Percentiles rank a stretch among this genome's conserved stretches.
Evolutionary conservation across 2,797 vertebrate genomes (phyloP).

Genomic region (Gobio occitaniae): DNA sequence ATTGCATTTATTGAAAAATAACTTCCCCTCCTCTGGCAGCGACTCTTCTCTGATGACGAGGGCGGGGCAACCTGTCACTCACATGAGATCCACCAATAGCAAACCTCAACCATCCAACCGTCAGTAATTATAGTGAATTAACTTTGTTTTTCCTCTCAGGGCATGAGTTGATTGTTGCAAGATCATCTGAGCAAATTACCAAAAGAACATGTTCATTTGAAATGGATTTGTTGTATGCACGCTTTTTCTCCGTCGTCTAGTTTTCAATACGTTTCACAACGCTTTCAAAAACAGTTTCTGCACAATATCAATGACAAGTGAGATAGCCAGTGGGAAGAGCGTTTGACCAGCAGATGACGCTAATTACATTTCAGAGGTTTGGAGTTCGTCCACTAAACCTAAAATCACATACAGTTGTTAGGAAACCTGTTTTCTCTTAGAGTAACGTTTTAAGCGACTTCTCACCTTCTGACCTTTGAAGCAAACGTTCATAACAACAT

Average conservation of each 20-base stretch:
- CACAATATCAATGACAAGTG: not conserved
- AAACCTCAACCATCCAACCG: not conserved
- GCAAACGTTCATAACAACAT: not conserved
- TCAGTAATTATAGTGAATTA: not conserved
- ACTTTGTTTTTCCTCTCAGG: not conserved
- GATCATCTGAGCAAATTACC: not conserved
- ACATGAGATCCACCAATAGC: not conserved
- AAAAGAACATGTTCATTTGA: not conserved
- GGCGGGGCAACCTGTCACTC: not conserved
- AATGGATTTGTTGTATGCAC: not conserved
- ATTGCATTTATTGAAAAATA: not conserved
- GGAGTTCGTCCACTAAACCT: not conserved
- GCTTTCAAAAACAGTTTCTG: not conserved
- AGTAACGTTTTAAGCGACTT: not conserved
- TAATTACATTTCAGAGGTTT: not conserved
- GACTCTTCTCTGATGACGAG: not conserved
- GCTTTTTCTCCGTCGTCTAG: not conserved
- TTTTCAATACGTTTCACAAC: not conserved
- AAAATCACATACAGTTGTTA: not conserved
- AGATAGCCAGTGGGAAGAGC: not conserved
- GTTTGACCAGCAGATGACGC: constrained; percentile 15
- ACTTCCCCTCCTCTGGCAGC: not conserved
- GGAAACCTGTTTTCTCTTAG: not conserved
- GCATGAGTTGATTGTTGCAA: not conserved
- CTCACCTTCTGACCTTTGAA: not conserved